A percentile compares a stretch with the other conserved stretches of the same genome.
These are phyloP conservation scores for Rhombomys opimus DNA, from an alignment of 2,113 vertebrate genomes.

Conservation along the genomic window DNA sequence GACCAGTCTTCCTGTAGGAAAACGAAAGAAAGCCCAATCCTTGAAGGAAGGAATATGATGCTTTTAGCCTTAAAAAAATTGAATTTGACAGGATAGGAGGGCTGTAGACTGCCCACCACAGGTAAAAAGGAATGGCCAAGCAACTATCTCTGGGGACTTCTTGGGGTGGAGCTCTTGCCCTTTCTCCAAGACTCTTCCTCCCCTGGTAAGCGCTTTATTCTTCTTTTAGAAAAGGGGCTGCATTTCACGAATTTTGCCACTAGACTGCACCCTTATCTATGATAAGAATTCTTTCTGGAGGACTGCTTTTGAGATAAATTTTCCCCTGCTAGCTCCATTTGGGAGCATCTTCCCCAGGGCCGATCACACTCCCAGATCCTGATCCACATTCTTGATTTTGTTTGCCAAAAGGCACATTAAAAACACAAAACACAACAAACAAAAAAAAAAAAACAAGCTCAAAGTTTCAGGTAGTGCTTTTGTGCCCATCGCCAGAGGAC, in stretches of 20 bases:
- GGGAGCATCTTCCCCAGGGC: neutral
- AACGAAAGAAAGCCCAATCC: conserved; percentile 29
- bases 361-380: conserved; percentile 4
- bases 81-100: neutral
- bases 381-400: conserved; percentile 42
- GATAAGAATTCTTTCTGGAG: conserved; percentile 82
- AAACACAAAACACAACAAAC: neutral
- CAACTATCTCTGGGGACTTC: neutral
- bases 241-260: conserved; percentile 89
- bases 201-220: neutral
- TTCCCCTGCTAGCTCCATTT: conserved; percentile 51
- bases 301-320: conserved; percentile 78
- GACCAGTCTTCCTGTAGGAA: neutral
- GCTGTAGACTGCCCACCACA: neutral
- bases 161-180: neutral
- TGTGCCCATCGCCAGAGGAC: neutral
- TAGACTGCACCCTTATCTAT: conserved; percentile 91
- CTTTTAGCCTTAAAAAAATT: neutral
- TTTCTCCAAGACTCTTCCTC: neutral
- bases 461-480: conserved; percentile 57
- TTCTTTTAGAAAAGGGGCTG: conserved; percentile 83
- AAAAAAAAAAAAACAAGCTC: conserved; percentile 7
- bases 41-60: neutral
- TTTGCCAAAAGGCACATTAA: conserved; percentile 67
- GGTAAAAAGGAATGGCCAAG: neutral